phyloP scores from a whole-genome alignment of 2,888 invertebrate genomes.

The Malthinus flaveolus region DNA sequence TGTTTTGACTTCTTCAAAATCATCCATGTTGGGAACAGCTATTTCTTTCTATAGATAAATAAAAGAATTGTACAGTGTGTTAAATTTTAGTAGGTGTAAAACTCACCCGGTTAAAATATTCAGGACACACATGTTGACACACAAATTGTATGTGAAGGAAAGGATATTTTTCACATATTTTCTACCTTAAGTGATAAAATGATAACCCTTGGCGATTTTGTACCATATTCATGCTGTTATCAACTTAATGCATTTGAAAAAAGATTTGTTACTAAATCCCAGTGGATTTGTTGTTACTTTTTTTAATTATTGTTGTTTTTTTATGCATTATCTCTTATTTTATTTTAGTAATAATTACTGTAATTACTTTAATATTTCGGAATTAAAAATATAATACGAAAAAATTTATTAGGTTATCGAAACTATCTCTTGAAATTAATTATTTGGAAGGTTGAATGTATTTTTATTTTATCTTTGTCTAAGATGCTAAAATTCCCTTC shows the following conservation, averaged over 20 bases:
- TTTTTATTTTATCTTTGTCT: no score
- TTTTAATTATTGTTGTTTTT: no score
- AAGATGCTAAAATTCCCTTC: no score
- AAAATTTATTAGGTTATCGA: no score
- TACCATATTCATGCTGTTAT: background rate
- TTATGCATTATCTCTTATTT: no score
- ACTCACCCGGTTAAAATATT: slow-evolving; percentile 13
- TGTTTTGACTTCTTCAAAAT: slow-evolving; percentile 11
- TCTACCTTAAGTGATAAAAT: slow-evolving; percentile 16
- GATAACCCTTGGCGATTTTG: slow-evolving; percentile 20
- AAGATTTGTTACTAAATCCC: no score
- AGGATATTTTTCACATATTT: slow-evolving; percentile 8
- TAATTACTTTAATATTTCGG: background rate
- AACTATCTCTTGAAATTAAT: no score
- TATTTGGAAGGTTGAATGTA: no score
- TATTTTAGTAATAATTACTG: no score
- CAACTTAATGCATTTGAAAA: no score
- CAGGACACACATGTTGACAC: slow-evolving; percentile 14
- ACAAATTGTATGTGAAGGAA: slow-evolving; percentile 15
- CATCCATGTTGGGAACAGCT: slow-evolving; percentile 13
- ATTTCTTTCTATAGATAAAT: background rate
- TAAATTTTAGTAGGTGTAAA: background rate
- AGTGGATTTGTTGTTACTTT: no score
- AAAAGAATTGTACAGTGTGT: no score
- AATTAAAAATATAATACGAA: background rate